A percentile compares a stretch with the other conserved stretches of the same genome.
Evolutionary conservation across 2,888 invertebrate genomes (phyloP).

Genomic region (Branchellion lobata): DNA sequence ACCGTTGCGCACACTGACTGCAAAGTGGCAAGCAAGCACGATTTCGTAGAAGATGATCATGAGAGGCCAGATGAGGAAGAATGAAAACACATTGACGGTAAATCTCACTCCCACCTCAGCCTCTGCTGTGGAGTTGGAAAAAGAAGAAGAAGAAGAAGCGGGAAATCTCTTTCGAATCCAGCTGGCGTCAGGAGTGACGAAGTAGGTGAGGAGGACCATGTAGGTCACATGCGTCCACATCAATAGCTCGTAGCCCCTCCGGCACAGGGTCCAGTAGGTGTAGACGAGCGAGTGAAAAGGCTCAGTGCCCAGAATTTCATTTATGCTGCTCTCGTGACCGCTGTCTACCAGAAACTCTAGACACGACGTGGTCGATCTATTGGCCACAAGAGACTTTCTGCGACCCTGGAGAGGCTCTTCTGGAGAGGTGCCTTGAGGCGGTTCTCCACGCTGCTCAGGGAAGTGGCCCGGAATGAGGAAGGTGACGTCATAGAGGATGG

Average conservation of each 20-base stretch:
- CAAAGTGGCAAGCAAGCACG: conserved; percentile 25
- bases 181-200: conserved; percentile 40
- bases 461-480: conserved; percentile 47
- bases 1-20: background rate
- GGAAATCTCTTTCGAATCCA: conserved; percentile 42
- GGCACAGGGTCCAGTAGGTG: conserved; percentile 46
- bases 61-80: conserved; percentile 40
- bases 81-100: conserved; percentile 29
- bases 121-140: background rate
- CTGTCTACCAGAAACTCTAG: conserved; percentile 34
- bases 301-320: conserved; percentile 38
- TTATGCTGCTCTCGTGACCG: conserved; percentile 21
- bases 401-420: background rate
- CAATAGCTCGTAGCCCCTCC: conserved; percentile 41
- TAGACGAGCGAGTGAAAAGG: conserved; percentile 45
- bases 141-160: background rate
- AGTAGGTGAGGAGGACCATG: conserved; percentile 46
- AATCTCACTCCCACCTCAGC: background rate
- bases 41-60: conserved; percentile 42
- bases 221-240: conserved; percentile 47
- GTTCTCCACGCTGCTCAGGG: background rate
- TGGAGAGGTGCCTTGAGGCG: no score
- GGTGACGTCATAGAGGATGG: conserved; percentile 44
- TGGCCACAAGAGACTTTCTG: background rate
- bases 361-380: conserved; percentile 34